Conservation (phyloP, 2,113 vertebrate species). For the Phyllopteryx taeniolatus region DNA sequence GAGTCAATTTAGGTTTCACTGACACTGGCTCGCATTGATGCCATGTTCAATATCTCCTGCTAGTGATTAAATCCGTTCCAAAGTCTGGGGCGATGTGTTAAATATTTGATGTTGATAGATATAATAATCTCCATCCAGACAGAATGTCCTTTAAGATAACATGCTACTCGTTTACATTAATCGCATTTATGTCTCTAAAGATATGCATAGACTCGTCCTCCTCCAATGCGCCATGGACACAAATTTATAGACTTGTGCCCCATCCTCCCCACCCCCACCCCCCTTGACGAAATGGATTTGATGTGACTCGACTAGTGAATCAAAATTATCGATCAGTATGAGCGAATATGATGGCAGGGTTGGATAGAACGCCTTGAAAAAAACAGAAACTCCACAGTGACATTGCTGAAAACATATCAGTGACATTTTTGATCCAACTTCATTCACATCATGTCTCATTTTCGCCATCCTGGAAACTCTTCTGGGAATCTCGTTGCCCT, state of each 20-base stretch:
- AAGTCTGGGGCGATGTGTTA: neutral
- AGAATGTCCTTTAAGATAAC: neutral
- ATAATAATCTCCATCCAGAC: too few species aligned
- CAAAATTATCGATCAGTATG: too few species aligned
- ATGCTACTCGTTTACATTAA: neutral
- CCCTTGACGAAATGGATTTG: too few species aligned
- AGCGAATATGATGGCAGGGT: too few species aligned
- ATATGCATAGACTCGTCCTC: neutral
- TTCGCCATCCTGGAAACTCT: constrained; percentile 33
- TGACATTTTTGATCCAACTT: neutral
- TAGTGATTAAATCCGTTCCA: neutral
- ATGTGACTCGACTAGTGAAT: too few species aligned
- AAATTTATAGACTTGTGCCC: too few species aligned
- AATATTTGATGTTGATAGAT: neutral
- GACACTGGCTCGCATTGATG: neutral
- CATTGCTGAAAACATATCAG: too few species aligned
- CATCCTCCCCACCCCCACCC: too few species aligned
- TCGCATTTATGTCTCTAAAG: neutral
- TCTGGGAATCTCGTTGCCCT: constrained; percentile 35
- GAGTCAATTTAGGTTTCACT: constrained; percentile 3
- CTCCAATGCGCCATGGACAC: neutral
- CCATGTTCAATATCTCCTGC: neutral
- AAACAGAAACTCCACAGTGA: too few species aligned
- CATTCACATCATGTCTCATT: constrained; percentile 32
- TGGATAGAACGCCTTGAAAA: too few species aligned